Evolutionary conservation across 2,888 invertebrate species (phyloP), one percentile per base, ranked within the genome.

Genomic region (Tetrapedia diversipes): DNA sequence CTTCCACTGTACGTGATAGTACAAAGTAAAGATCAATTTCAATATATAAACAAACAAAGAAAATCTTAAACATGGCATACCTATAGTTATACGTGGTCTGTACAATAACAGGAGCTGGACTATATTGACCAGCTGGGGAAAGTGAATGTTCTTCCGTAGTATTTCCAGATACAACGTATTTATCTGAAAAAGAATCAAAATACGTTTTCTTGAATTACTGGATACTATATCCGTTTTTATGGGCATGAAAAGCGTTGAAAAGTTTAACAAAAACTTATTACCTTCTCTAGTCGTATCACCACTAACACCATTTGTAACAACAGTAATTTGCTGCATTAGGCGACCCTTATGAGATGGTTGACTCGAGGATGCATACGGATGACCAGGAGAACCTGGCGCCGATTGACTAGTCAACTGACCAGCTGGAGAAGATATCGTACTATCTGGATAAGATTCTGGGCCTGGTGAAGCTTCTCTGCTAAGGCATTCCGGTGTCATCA

Each of bases 401-500:
- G 94, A 93, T 93, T 95, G 94, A 90, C 93, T 93, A 80, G 92
- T 93, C 54, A 92, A 87, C 81, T 92, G 91, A 84, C 92, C 91
- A 83, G 92, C 92, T 87, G 92, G 92, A 91, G 94, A 93, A 89
- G 93, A 91, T 89, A 93, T 87, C 83, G 89, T 94, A 92, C 90
- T 93, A 89, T 87, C 94, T 90, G 92, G 93, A 87, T 92, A 92
- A 63, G 95, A 93, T 90, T 96, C 96, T 80, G 97, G 96, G 83
- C 96, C 95, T 0, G 98, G 98, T 73, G 98, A 98, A 88, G 97
- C 97, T 93, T 98, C 98, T 85, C 98, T 94, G 41, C 98, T 98
- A 83, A 97, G 92, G 84, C 94, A 94, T 90, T 97, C 97, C 14
- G 97, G 97, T 78, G 97, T 97, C 92, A 96, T 95, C 85, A 97